These are phyloP conservation scores for Peromyscus leucopus DNA, from an alignment of 2,113 vertebrate genomes.

Conservation along the genomic window DNA sequence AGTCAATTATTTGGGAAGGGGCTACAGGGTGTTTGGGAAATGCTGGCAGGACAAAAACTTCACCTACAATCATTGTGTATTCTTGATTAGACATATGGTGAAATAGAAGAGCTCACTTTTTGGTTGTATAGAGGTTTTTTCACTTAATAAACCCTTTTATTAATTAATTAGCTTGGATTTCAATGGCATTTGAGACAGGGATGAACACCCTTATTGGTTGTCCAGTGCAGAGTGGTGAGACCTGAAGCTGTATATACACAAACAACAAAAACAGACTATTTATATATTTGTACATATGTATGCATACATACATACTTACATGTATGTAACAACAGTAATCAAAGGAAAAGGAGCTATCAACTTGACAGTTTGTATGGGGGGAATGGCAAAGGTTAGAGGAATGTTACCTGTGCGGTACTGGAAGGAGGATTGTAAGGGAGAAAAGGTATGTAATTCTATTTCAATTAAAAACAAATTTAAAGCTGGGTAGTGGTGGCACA, in stretches of 20 bases:
- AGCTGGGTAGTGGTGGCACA: no score
- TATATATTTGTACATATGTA: neutral
- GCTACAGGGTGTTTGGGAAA: no score
- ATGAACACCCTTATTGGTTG: neutral
- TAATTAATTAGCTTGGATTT: constrained; percentile 21
- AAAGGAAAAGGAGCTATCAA: neutral
- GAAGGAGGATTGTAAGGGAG: neutral
- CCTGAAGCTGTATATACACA: neutral
- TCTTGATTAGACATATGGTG: neutral
- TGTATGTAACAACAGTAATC: neutral
- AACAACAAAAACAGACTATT: neutral
- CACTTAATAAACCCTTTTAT: constrained; percentile 35
- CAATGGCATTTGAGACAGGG: neutral
- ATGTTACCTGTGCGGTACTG: neutral
- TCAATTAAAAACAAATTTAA: neutral
- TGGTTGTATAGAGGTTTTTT: constrained; percentile 14
- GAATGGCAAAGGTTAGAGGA: neutral
- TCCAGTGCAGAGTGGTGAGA: neutral
- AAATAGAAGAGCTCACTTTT: constrained; percentile 51
- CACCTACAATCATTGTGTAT: neutral
- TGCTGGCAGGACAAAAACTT: no score
- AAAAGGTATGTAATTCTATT: neutral
- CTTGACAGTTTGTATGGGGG: neutral
- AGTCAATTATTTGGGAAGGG: no score
- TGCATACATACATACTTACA: neutral